A percentile compares a stretch with the other conserved stretches of the same genome.
Evolutionary conservation across 1,140 invertebrate species (phyloP).

Genomic region (Sitobion miscanthi): DNA sequence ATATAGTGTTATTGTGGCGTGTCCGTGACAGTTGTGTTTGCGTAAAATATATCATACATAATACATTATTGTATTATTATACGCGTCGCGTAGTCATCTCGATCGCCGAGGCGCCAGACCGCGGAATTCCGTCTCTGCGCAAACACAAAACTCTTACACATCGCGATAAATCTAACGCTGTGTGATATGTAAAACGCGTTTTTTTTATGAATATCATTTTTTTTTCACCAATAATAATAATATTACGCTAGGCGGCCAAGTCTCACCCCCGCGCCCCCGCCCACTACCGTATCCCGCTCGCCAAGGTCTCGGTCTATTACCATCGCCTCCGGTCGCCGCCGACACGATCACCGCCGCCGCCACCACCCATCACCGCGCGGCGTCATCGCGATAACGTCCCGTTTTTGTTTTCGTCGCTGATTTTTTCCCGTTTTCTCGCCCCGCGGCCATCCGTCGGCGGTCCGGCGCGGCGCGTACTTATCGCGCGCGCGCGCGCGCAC

Average conservation of each 20-base stretch:
- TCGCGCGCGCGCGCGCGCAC: neutral
- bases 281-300: neutral
- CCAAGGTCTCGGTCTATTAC: slow-evolving; percentile 50
- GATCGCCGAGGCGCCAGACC: slow-evolving; percentile 24
- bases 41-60: neutral
- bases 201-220: neutral
- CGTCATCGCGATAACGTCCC: neutral
- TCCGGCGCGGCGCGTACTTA: neutral
- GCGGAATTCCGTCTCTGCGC: slow-evolving; percentile 17
- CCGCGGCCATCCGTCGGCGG: neutral
- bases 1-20: neutral
- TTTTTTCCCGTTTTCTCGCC: slow-evolving; percentile 3
- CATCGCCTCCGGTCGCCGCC: neutral
- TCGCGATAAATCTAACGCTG: neutral
- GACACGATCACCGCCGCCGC: neutral
- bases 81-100: neutral
- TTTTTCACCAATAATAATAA: slow-evolving; percentile 30
- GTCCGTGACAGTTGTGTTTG: neutral
- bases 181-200: neutral
- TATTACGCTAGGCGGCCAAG: slow-evolving; percentile 7
- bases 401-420: slow-evolving; percentile 15
- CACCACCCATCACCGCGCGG: neutral
- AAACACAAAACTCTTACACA: neutral
- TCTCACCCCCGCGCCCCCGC: slow-evolving; percentile 20
- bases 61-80: neutral